Conservation (phyloP, 2,113 vertebrate genomes). For the Heterocephalus glaber region DNA sequence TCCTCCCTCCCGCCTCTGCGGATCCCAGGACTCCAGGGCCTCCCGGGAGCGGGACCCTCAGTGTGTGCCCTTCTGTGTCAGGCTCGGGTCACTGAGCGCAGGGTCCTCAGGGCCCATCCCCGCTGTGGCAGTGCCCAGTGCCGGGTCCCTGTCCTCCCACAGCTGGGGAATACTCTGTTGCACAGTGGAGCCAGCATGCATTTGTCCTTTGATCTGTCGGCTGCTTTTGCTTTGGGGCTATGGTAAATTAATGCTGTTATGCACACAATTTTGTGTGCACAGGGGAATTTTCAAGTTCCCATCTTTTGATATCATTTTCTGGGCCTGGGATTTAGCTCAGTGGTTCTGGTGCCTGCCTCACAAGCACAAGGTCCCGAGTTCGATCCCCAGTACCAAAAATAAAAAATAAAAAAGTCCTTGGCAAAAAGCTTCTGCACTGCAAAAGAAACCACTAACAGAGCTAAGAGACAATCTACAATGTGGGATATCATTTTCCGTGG, state of each 20-base stretch:
- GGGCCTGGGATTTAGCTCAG: too few species aligned
- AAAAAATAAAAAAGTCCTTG: too few species aligned
- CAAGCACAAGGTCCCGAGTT: too few species aligned
- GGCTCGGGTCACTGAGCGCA: not conserved
- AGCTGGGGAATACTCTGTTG: not conserved
- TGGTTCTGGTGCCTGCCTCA: too few species aligned
- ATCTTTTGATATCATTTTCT: not conserved
- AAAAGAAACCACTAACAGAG: too few species aligned
- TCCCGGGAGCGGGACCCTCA: not conserved
- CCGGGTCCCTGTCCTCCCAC: not conserved
- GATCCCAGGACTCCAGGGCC: not conserved
- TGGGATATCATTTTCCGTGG: not conserved
- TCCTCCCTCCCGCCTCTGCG: not conserved
- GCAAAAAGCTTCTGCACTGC: too few species aligned
- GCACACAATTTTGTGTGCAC: accelerated
- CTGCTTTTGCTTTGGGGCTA: not conserved
- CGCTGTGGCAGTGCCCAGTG: too few species aligned
- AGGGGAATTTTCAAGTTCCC: not conserved
- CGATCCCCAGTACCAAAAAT: too few species aligned
- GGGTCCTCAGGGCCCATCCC: not conserved
- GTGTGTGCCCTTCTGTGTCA: not conserved
- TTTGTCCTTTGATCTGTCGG: not conserved
- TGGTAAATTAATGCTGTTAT: not conserved
- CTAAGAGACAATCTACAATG: too few species aligned
- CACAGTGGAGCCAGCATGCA: accelerated